These are phyloP conservation scores for Lamprologus sp. DNA, from an alignment of 2,113 vertebrate genomes.

Conservation along the genomic window DNA sequence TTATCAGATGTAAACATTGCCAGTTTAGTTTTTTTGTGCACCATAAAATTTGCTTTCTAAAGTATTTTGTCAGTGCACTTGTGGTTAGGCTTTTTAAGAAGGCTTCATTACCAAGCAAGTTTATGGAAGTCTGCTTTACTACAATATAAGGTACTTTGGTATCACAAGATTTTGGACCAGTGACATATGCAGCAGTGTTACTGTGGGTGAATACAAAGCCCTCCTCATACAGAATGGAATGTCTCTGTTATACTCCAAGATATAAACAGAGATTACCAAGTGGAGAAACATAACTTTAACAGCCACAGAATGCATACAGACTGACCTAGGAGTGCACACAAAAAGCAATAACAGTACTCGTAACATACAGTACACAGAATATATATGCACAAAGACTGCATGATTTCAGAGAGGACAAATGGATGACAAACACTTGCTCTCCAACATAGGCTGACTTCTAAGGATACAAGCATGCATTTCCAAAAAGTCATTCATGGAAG, in stretches of 20 bases:
- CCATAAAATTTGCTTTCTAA: not conserved
- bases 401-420: not conserved
- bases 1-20: not conserved
- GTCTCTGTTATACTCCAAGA: slow-evolving; percentile 44
- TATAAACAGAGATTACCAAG: slow-evolving; percentile 33
- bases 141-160: slow-evolving; percentile 17
- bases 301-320: slow-evolving; percentile 2
- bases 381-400: not conserved
- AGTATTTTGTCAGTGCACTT: slow-evolving; percentile 35
- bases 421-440: not conserved
- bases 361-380: slow-evolving; percentile 1
- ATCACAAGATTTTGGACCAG: not conserved
- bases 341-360: slow-evolving; percentile 2
- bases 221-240: slow-evolving; percentile 54
- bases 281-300: slow-evolving; percentile 9
- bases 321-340: slow-evolving; percentile 28
- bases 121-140: not conserved
- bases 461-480: not conserved
- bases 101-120: not conserved
- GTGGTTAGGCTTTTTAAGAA: slow-evolving; percentile 7
- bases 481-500: not conserved
- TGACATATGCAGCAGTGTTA: slow-evolving; percentile 1
- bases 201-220: not conserved
- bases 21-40: not conserved
- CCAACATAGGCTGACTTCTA: not conserved